Evolutionary conservation across 2,113 vertebrate genomes (phyloP).

Genomic region (Corythoichthys haematopterus): DNA sequence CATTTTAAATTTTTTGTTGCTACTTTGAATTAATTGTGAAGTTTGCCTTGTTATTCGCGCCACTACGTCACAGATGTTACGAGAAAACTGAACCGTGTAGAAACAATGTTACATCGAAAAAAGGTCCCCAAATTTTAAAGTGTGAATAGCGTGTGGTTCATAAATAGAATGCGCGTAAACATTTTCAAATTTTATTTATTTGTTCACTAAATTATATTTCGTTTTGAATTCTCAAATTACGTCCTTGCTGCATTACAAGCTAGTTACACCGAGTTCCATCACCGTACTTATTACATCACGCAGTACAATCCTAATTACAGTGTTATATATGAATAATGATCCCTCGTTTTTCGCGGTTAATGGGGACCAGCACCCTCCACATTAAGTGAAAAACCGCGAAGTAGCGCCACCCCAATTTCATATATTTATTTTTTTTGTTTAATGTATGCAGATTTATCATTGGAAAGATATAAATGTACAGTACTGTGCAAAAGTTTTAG

Average conservation of each 20-base stretch:
- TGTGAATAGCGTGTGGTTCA: neutral
- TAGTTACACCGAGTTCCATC: slow-evolving; percentile 21
- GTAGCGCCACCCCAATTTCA: too few relatives aligned
- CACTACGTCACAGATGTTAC: slow-evolving; percentile 29
- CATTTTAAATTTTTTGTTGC: neutral
- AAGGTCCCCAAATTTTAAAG: neutral
- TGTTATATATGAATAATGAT: too few relatives aligned
- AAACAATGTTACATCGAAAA: neutral
- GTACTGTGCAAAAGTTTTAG: too few relatives aligned
- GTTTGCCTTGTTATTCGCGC: slow-evolving; percentile 59
- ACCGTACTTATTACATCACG: too few relatives aligned
- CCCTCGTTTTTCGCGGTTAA: too few relatives aligned
- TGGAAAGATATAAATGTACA: too few relatives aligned
- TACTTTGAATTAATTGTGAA: neutral
- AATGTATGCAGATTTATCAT: too few relatives aligned
- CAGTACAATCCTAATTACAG: too few relatives aligned
- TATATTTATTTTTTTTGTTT: too few relatives aligned
- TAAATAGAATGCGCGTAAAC: neutral
- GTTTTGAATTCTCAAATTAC: slow-evolving; percentile 51
- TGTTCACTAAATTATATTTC: slow-evolving; percentile 2
- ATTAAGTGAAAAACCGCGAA: too few relatives aligned
- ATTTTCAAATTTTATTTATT: neutral
- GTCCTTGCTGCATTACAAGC: slow-evolving; percentile 28
- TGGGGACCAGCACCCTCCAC: too few relatives aligned
- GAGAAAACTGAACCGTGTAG: slow-evolving; percentile 18